Conservation (phyloP, 2,797 vertebrate genomes). For the Lutjanus argentimaculatus region DNA sequence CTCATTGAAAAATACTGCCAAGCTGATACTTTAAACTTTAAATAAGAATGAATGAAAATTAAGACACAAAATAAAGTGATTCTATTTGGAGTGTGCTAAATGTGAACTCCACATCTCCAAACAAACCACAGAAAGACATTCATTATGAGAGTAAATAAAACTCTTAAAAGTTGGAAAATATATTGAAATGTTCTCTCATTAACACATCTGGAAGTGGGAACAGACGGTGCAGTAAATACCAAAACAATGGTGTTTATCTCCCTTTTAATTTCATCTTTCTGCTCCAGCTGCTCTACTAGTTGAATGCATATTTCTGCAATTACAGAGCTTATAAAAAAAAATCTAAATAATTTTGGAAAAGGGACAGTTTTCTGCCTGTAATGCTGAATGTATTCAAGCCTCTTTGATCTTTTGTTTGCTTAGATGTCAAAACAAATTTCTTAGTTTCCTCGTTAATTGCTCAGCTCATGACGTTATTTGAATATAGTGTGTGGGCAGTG, state of each 20-base stretch:
- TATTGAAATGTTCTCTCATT: neutral
- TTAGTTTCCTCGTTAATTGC: conserved; percentile 67
- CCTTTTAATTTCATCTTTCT: conserved; percentile 42
- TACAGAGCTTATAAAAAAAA: conserved; percentile 53
- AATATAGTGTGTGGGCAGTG: conserved; percentile 57
- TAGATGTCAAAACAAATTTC: conserved; percentile 70
- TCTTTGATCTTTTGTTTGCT: conserved; percentile 70
- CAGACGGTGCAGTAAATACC: neutral
- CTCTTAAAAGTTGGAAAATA: conserved; percentile 17
- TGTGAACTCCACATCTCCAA: neutral
- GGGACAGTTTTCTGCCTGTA: conserved; percentile 36
- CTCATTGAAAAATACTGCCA: neutral
- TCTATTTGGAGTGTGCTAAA: neutral
- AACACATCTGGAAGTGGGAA: neutral
- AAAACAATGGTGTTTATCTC: conserved; percentile 43
- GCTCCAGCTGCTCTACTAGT: conserved; percentile 1
- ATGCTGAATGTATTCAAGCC: conserved; percentile 40
- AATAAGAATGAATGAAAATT: neutral
- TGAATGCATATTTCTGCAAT: conserved; percentile 39
- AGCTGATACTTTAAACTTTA: neutral
- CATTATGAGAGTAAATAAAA: conserved; percentile 26
- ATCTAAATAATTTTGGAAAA: conserved; percentile 38
- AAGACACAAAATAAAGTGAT: neutral
- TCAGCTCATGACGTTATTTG: conserved; percentile 47
- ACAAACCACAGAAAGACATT: conserved; percentile 8